Percentiles rank a stretch among this genome's conserved stretches.
phyloP scores from a whole-genome alignment of 2,797 vertebrate species.

The Masticophis lateralis region DNA sequence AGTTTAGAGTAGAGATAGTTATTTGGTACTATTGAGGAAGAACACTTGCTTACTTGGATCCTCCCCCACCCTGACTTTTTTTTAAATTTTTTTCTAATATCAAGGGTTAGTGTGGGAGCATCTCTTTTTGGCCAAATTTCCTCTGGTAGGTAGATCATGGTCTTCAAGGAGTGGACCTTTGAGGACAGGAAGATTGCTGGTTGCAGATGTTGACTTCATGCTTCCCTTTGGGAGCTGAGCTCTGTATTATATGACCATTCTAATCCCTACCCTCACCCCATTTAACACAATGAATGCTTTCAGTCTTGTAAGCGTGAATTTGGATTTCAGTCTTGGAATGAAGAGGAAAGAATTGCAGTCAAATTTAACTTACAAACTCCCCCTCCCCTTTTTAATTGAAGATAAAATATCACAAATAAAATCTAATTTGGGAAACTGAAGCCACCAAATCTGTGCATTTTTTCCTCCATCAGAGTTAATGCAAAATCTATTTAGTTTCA shows the following conservation, averaged over 20 bases:
- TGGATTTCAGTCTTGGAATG: neutral
- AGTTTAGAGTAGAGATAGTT: neutral
- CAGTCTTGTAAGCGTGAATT: neutral
- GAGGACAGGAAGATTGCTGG: neutral
- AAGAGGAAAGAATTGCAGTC: neutral
- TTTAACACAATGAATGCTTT: neutral
- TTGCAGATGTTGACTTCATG: neutral
- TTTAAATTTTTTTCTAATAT: neutral
- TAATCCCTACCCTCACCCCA: neutral
- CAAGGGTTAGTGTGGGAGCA: neutral
- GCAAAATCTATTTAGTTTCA: neutral
- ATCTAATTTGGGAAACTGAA: neutral
- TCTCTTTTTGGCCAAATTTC: neutral
- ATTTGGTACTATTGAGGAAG: neutral
- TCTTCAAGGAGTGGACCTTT: neutral
- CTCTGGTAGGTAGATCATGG: neutral
- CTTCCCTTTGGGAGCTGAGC: neutral
- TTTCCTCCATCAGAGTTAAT: neutral
- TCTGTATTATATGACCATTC: neutral
- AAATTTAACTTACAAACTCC: neutral
- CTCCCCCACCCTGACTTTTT: neutral
- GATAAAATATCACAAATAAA: neutral
- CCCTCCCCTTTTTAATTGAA: neutral
- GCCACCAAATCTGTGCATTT: neutral
- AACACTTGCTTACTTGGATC: neutral